Percentiles rank a stretch among this genome's conserved stretches.
Evolutionary conservation across 2,797 vertebrate genomes (phyloP).

Genomic region (Morus bassanus): DNA sequence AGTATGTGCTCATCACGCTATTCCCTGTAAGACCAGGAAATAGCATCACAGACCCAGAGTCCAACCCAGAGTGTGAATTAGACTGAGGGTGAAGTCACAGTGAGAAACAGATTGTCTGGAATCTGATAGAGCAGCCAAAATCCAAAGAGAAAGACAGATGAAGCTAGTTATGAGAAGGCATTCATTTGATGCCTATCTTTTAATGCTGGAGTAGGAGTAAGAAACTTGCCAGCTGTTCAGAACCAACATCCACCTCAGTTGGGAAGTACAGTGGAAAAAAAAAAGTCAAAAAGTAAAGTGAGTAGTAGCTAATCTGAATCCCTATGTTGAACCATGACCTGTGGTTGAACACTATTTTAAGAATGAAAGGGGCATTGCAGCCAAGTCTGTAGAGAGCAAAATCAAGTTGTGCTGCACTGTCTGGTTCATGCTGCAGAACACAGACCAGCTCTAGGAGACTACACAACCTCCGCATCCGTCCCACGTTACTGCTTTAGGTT

Average conservation of each 20-base stretch:
- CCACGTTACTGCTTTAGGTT: neutral
- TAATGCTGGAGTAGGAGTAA: neutral
- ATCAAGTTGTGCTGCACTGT: neutral
- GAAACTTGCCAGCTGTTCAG: neutral
- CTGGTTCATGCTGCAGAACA: neutral
- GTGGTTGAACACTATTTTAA: neutral
- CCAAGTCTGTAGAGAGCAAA: neutral
- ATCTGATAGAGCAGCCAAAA: neutral
- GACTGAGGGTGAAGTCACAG: neutral
- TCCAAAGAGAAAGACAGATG: neutral
- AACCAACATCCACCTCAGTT: neutral
- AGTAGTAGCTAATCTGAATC: neutral
- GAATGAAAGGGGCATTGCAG: neutral
- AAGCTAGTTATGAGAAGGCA: neutral
- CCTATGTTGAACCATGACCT: rapidly evolving
- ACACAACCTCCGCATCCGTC: rapidly evolving
- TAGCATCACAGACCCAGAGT: neutral
- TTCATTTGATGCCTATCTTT: neutral
- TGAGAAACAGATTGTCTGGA: neutral
- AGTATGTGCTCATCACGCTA: neutral
- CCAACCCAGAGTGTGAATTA: neutral
- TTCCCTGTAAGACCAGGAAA: neutral
- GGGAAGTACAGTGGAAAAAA: neutral
- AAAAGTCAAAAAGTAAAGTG: neutral
- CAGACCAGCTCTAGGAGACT: neutral